Conservation (phyloP, 2,113 vertebrate species). For the Cyrtonyx montezumae region DNA sequence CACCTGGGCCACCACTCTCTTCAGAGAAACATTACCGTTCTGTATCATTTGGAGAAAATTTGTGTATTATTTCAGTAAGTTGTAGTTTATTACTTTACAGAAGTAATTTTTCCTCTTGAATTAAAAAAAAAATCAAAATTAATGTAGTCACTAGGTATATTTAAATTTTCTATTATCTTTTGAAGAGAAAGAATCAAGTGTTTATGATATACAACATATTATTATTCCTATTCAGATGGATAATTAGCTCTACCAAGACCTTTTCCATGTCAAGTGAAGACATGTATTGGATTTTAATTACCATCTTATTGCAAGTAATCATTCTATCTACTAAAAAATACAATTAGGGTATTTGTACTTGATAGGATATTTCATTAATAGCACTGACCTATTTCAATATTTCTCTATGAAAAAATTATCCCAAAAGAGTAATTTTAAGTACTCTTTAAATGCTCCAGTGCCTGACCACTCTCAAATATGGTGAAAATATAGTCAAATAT, state of each 20-base stretch:
- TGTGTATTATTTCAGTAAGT: neutral
- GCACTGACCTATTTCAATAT: neutral
- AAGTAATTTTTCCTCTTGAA: neutral
- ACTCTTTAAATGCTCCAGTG: neutral
- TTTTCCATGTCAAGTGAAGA: neutral
- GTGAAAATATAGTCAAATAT: neutral
- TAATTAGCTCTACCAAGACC: constrained; percentile 3
- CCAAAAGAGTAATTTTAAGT: neutral
- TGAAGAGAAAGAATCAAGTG: constrained; percentile 31
- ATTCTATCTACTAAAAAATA: constrained; percentile 13
- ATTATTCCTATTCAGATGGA: constrained; percentile 29
- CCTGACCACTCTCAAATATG: neutral
- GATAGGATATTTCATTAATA: constrained; percentile 34
- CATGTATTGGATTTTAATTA: constrained; percentile 36
- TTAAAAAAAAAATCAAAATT: neutral
- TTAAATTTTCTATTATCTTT: constrained; percentile 7
- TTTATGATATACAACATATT: neutral
- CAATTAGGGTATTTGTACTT: constrained; percentile 23
- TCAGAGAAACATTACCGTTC: neutral
- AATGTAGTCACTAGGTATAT: neutral
- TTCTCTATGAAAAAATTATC: neutral
- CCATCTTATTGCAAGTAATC: constrained; percentile 6
- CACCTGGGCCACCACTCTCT: neutral
- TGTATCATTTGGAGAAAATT: neutral
- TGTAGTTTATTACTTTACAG: neutral